Percentiles rank a stretch among this genome's conserved stretches.
Evolutionary conservation across 2,113 vertebrate genomes (phyloP).

Genomic region (Cheirogaleus medius): DNA sequence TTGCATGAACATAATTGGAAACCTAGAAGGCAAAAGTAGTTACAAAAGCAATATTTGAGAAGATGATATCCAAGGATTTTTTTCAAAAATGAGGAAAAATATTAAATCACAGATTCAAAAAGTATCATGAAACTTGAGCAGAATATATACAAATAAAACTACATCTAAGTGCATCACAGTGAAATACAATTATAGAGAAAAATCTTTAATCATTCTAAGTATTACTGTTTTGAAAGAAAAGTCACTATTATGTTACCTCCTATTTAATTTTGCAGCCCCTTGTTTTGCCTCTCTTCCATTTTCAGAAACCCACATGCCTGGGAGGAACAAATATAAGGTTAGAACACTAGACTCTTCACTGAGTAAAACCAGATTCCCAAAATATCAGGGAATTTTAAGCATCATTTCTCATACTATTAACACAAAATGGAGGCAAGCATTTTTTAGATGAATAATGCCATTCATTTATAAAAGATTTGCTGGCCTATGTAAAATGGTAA

Average conservation of each 20-base stretch:
- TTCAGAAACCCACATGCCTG: background rate
- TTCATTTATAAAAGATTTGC: background rate
- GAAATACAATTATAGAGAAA: background rate
- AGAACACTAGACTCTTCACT: background rate
- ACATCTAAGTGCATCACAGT: background rate
- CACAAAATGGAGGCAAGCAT: background rate
- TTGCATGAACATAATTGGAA: background rate
- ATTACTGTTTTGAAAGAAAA: background rate
- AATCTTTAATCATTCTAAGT: background rate
- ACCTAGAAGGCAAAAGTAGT: background rate
- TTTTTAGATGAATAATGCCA: background rate
- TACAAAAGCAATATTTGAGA: background rate
- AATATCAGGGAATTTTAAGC: background rate
- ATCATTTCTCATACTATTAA: background rate
- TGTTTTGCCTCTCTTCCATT: background rate
- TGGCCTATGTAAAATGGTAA: background rate
- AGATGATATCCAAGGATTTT: background rate
- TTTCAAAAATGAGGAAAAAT: background rate
- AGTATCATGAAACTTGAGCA: background rate
- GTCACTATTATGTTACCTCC: background rate
- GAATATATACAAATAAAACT: background rate
- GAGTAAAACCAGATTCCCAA: background rate
- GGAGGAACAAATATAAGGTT: background rate
- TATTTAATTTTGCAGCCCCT: background rate
- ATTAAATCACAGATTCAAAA: background rate